phyloP scores from a whole-genome alignment of 2,113 vertebrate genomes.

The Acinonyx jubatus region DNA sequence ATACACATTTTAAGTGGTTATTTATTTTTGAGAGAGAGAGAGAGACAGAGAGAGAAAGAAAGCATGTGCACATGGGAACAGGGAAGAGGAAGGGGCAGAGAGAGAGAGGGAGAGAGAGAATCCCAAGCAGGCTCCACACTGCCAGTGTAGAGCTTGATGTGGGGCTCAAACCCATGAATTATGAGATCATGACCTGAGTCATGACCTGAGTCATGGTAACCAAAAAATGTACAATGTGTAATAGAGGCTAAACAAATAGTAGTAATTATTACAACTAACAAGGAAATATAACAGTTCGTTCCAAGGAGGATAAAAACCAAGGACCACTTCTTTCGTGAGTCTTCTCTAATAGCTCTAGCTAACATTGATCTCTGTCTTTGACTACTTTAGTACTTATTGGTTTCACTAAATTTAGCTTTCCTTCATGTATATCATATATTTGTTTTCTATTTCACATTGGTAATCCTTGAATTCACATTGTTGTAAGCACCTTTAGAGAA shows the following conservation, averaged over 20 bases:
- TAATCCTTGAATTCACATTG: neutral
- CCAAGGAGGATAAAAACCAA: neutral
- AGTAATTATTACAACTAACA: neutral
- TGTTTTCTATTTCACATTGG: neutral
- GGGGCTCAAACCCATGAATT: too few species aligned
- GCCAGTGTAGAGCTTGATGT: too few species aligned
- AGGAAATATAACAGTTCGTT: neutral
- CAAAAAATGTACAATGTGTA: neutral
- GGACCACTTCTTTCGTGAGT: neutral
- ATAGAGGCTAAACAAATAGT: neutral
- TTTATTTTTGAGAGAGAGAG: too few species aligned
- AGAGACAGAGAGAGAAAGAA: too few species aligned
- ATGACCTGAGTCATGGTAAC: neutral
- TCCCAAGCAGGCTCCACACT: too few species aligned
- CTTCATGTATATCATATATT: neutral
- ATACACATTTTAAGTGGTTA: too few species aligned
- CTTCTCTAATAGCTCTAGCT: neutral
- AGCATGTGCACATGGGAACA: too few species aligned
- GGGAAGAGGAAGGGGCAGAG: too few species aligned
- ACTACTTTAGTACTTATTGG: neutral
- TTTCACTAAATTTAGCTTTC: neutral
- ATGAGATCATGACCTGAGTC: too few species aligned
- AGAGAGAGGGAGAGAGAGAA: too few species aligned
- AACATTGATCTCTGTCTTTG: neutral
- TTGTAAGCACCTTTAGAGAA: neutral